Percentiles rank a stretch among this genome's conserved stretches.
These are phyloP conservation scores for Hemibagrus wyckioides DNA, from an alignment of 2,113 vertebrate genomes.

Conservation along the genomic window DNA sequence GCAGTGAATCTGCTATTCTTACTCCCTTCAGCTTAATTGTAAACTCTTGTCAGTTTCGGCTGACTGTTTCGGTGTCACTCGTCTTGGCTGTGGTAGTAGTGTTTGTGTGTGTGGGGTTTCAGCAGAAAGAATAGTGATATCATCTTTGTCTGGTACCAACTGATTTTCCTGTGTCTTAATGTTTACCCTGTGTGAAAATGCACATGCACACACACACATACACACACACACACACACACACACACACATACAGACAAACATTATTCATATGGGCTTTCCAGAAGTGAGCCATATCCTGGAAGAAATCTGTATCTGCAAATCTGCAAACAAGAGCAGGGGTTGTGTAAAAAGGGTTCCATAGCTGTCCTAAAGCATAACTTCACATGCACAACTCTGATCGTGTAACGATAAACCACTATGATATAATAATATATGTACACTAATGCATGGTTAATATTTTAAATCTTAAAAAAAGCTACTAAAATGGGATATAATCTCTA, in stretches of 20 bases:
- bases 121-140: slow-evolving; percentile 49
- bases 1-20: not conserved
- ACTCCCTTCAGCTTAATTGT: not conserved
- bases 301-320: not conserved
- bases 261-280: not conserved
- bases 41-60: not conserved
- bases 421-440: not conserved
- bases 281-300: slow-evolving; percentile 26
- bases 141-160: slow-evolving; percentile 54
- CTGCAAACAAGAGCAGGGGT: not conserved
- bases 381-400: not conserved
- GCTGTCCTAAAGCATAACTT: too few relatives aligned
- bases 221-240: not conserved
- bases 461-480: not conserved
- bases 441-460: not conserved
- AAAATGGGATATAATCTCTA: not conserved
- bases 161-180: slow-evolving; percentile 47
- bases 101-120: slow-evolving; percentile 14
- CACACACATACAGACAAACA: not conserved
- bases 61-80: not conserved
- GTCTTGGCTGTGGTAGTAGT: not conserved
- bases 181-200: not conserved
- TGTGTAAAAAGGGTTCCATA: not conserved
- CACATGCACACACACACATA: slow-evolving; percentile 23
- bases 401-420: not conserved